Conservation (phyloP, 2,797 vertebrate species). For the Cossypha polioptera region DNA sequence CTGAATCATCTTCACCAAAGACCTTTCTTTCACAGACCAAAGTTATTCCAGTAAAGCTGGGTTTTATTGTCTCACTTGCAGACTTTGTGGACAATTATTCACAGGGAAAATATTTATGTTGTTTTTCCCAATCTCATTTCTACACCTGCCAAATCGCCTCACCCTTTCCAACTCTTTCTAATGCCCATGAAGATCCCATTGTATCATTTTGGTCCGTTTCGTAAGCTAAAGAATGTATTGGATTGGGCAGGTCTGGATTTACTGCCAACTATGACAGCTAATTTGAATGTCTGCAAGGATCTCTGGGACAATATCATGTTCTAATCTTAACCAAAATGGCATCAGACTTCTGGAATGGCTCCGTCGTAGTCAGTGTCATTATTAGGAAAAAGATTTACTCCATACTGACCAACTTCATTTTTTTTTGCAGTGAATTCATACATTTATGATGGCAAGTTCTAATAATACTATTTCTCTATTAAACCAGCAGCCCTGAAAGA, state of each 20-base stretch:
- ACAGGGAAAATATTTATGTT: conserved; percentile 43
- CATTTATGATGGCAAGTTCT: not conserved
- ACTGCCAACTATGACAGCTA: conserved; percentile 27
- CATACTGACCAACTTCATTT: not conserved
- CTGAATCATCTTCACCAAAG: not conserved
- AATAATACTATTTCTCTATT: not conserved
- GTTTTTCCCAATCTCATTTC: conserved; percentile 45
- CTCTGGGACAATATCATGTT: not conserved
- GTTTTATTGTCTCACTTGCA: conserved; percentile 24
- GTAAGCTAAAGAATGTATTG: conserved; percentile 33
- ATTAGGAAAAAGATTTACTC: not conserved
- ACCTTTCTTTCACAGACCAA: not conserved
- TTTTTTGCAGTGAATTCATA: not conserved
- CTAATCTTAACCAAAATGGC: conserved; percentile 33
- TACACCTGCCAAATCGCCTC: conserved; percentile 14
- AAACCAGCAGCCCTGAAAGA: not conserved
- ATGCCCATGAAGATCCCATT: conserved; percentile 37
- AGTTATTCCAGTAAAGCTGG: not conserved
- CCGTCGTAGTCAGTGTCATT: not conserved
- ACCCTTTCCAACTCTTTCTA: conserved; percentile 37
- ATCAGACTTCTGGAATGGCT: conserved; percentile 21
- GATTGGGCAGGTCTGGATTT: not conserved
- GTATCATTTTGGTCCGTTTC: conserved; percentile 41
- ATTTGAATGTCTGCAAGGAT: not conserved
- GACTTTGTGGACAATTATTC: conserved; percentile 47